Evolutionary conservation across 2,113 vertebrate genomes (phyloP).

Genomic region (Onychorhynchus coronatus): DNA sequence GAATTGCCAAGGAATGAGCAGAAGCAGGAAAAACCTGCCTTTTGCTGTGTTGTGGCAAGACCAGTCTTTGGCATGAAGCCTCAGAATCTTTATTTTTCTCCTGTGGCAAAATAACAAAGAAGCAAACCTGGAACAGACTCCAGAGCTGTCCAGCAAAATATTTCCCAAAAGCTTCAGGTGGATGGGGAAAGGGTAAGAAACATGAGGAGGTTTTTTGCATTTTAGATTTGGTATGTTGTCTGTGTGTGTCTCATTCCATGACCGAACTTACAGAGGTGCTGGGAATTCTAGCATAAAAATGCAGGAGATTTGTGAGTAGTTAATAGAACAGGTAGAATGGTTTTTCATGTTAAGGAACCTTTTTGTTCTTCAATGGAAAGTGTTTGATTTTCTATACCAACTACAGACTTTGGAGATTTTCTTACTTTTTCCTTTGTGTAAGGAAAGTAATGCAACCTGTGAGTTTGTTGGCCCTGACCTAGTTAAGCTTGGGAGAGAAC

Average conservation of each 20-base stretch:
- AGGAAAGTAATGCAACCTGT: background rate
- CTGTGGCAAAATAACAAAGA: background rate
- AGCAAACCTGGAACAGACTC: background rate
- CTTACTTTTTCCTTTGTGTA: background rate
- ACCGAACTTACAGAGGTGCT: background rate
- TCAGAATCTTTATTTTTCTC: background rate
- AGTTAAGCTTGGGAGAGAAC: background rate
- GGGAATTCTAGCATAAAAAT: background rate
- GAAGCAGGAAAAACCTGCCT: background rate
- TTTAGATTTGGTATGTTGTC: background rate
- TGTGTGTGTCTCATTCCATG: background rate
- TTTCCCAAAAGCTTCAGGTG: background rate
- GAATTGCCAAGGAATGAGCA: background rate
- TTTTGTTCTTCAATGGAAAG: background rate
- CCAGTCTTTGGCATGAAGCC: background rate
- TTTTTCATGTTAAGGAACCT: background rate
- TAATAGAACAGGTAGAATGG: background rate
- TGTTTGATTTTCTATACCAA: background rate
- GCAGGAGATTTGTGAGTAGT: background rate
- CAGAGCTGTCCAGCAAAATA: background rate
- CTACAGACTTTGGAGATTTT: background rate
- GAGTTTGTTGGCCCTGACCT: background rate
- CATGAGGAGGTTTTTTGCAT: background rate
- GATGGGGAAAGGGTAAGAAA: background rate
- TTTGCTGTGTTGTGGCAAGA: background rate